Evolutionary conservation across 2,797 vertebrate genomes (phyloP).

Genomic region (Nannoperca obscura): DNA sequence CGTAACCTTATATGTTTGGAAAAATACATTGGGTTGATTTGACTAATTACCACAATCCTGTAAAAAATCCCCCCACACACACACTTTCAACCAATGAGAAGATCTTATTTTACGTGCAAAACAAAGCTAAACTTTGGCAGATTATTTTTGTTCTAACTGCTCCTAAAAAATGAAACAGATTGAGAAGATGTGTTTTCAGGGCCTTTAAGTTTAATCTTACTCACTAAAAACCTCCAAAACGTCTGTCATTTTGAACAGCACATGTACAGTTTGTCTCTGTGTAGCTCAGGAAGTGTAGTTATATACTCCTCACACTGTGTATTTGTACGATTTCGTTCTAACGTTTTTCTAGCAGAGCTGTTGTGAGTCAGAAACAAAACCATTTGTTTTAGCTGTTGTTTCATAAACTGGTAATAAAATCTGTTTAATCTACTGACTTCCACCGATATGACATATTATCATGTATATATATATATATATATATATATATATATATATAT

Average conservation of each 20-base stretch:
- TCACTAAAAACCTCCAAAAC: neutral
- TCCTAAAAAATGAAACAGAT: neutral
- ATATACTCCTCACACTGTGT: neutral
- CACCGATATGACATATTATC: neutral
- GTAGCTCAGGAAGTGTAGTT: neutral
- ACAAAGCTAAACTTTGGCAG: neutral
- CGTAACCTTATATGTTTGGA: neutral
- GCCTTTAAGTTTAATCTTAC: neutral
- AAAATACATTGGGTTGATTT: neutral
- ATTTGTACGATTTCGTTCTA: constrained; percentile 8
- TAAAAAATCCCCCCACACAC: too few species aligned
- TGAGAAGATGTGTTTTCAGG: neutral
- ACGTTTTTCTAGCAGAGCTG: neutral
- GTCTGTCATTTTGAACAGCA: neutral
- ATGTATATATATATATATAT: too few species aligned
- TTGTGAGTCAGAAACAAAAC: neutral
- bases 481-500: too few species aligned
- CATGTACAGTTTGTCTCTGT: neutral
- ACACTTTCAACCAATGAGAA: neutral
- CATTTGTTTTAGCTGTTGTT: constrained; percentile 13
- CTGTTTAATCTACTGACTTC: constrained; percentile 14
- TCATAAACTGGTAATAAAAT: constrained; percentile 42
- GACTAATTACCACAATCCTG: neutral
- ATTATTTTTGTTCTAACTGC: neutral
- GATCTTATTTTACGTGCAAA: neutral